Evolutionary conservation across 2,113 vertebrate genomes (phyloP).

Genomic region (Pandion haliaetus): DNA sequence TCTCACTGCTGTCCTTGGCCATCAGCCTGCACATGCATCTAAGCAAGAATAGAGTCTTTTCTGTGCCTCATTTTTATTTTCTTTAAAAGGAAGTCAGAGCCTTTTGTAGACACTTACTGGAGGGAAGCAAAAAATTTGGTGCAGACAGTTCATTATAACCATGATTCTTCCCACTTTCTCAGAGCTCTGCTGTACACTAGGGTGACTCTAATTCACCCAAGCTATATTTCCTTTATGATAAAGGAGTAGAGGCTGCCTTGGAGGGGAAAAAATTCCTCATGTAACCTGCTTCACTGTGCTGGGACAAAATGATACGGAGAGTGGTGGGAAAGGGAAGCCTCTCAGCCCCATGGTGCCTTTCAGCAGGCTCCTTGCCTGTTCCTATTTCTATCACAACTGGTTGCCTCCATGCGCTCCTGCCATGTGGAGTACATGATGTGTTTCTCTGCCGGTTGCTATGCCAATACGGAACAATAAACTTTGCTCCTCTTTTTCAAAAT

Average conservation of each 20-base stretch:
- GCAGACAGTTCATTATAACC: background rate
- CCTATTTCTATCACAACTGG: background rate
- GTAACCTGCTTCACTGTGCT: background rate
- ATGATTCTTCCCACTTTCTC: background rate
- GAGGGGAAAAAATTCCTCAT: background rate
- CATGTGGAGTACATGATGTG: background rate
- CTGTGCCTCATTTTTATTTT: background rate
- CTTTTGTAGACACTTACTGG: background rate
- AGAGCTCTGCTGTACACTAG: fast-evolving
- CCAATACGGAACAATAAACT: background rate
- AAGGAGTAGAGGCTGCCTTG: background rate
- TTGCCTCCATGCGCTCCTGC: background rate
- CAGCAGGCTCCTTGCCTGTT: background rate
- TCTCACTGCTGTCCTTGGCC: background rate
- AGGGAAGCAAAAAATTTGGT: background rate
- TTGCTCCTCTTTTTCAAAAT: background rate
- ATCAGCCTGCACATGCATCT: background rate
- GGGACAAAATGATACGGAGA: background rate
- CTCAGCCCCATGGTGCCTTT: fast-evolving
- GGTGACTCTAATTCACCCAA: background rate
- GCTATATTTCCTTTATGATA: background rate
- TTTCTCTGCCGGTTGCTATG: background rate
- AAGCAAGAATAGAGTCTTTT: background rate
- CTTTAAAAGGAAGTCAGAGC: background rate
- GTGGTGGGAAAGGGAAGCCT: background rate